Evolutionary conservation across 2,113 vertebrate species (phyloP).

Genomic region (Fukomys damarensis): DNA sequence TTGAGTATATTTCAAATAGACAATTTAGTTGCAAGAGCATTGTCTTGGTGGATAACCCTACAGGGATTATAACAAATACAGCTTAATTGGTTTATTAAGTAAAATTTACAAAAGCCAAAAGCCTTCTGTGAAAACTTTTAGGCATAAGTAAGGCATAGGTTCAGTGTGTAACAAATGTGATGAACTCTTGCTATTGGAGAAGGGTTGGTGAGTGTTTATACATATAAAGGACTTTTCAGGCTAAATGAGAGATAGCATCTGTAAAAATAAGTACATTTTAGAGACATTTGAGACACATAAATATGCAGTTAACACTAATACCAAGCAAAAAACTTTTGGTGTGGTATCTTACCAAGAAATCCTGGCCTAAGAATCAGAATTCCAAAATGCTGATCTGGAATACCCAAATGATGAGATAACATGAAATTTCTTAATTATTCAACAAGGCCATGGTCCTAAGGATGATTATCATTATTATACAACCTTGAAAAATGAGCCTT

Average conservation of each 20-base stretch:
- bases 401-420: background rate
- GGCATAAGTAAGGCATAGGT: background rate
- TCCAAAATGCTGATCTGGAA: background rate
- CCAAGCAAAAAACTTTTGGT: background rate
- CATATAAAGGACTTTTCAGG: background rate
- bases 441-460: background rate
- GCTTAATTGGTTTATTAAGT: constrained; percentile 82
- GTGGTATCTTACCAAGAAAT: background rate
- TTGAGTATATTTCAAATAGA: constrained; percentile 81
- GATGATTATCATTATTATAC: background rate
- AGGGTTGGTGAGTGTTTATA: background rate
- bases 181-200: background rate
- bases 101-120: constrained; percentile 76
- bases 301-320: background rate
- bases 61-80: constrained; percentile 77
- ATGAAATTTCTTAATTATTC: constrained; percentile 18
- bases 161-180: background rate
- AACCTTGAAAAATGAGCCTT: background rate
- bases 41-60: constrained; percentile 71
- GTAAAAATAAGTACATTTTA: background rate
- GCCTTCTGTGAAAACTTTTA: constrained; percentile 57
- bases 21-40: constrained; percentile 75
- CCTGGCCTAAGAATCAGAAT: background rate
- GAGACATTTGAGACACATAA: background rate
- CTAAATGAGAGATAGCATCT: background rate